Conservation (phyloP, 2,888 invertebrate species). For the Pollenia angustigena region DNA sequence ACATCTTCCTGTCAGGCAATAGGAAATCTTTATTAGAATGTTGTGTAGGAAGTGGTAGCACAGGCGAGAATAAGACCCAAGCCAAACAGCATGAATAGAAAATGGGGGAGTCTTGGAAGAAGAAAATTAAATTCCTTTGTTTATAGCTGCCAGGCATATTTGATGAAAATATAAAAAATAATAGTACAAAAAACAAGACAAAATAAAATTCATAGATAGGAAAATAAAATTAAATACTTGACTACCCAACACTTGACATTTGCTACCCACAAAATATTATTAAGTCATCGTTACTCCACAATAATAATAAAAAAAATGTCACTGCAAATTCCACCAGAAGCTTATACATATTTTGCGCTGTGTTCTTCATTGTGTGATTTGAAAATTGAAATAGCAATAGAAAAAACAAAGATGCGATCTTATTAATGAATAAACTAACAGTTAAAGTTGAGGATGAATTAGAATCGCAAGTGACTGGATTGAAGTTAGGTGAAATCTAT, state of each 20-base stretch:
- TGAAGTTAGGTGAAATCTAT: too few species aligned
- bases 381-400: neutral
- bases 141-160: constrained; percentile 59
- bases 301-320: constrained; percentile 15
- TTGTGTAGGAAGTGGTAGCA: constrained; percentile 25
- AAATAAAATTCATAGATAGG: neutral
- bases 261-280: constrained; percentile 28
- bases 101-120: neutral
- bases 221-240: constrained; percentile 31
- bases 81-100: neutral
- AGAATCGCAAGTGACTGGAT: too few species aligned
- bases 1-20: neutral
- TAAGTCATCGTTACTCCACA: constrained; percentile 19
- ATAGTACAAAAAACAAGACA: constrained; percentile 7
- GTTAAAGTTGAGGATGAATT: too few species aligned
- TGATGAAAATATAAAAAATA: constrained; percentile 62
- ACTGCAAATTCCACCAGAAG: constrained; percentile 39
- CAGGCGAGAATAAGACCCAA: neutral
- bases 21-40: constrained; percentile 32
- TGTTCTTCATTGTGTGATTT: neutral
- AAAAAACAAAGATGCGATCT: too few species aligned
- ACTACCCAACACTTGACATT: constrained; percentile 33
- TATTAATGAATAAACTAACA: too few species aligned
- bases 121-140: constrained; percentile 67
- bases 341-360: neutral